Evolutionary conservation across 2,888 invertebrate genomes (phyloP).

Genomic region (Calliscelio sp.): DNA sequence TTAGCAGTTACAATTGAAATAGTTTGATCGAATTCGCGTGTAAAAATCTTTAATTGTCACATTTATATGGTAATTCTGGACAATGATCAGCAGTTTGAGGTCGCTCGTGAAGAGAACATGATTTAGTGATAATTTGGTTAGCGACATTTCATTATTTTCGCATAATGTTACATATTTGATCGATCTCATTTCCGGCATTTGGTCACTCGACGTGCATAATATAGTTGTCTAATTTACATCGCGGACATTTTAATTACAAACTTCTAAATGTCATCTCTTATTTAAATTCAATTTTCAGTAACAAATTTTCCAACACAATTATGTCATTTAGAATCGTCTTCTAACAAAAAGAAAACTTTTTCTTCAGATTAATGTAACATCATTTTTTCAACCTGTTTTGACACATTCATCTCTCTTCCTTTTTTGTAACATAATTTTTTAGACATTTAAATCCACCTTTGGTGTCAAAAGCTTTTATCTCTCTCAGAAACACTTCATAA

Average conservation of each 20-base stretch:
- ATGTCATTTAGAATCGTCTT: too few species aligned
- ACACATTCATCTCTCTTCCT: too few species aligned
- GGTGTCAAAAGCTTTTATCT: constrained; percentile 13
- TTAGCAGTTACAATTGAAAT: too few species aligned
- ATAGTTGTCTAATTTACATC: constrained; percentile 7
- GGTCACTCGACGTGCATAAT: not conserved
- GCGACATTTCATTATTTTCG: constrained; percentile 24
- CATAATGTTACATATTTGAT: not conserved
- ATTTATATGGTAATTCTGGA: not conserved
- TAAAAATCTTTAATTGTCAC: not conserved
- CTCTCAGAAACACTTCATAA: constrained; percentile 29
- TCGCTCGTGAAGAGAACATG: constrained; percentile 1
- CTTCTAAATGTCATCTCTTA: too few species aligned
- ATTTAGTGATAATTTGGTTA: not conserved
- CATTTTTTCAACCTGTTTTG: too few species aligned
- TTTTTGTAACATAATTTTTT: constrained; percentile 2
- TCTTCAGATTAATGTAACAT: too few species aligned
- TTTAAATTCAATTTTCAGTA: too few species aligned
- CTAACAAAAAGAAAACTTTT: too few species aligned
- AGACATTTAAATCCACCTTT: constrained; percentile 22
- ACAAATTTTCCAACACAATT: too few species aligned
- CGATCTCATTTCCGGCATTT: not conserved
- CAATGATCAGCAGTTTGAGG: too few species aligned
- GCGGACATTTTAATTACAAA: too few species aligned
- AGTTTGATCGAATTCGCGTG: not conserved